Conservation (phyloP, 2,888 invertebrate genomes). For the Lycocerus yunnanus region DNA sequence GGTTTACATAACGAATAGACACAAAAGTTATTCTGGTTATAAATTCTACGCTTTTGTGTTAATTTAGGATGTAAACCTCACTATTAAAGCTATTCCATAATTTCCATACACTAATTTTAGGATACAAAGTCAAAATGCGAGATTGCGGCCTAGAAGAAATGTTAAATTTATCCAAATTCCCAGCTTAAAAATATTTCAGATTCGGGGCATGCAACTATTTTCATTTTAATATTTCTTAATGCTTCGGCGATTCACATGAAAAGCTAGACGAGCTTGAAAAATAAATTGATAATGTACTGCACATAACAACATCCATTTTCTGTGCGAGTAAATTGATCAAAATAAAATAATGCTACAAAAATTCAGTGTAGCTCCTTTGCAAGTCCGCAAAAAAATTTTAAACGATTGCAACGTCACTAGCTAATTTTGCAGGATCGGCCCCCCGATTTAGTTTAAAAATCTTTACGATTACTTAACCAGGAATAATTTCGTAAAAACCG, state of each 20-base stretch:
- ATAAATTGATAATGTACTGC: neutral
- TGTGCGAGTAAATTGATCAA: too few relatives aligned
- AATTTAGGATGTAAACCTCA: neutral
- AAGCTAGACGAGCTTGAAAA: neutral
- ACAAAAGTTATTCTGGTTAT: neutral
- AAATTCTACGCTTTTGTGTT: neutral
- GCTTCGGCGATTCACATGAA: neutral
- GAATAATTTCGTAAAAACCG: too few relatives aligned
- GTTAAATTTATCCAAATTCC: neutral
- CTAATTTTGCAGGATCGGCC: too few relatives aligned
- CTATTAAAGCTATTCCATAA: neutral
- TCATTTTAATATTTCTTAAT: neutral
- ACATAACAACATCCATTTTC: neutral
- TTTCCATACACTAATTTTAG: neutral
- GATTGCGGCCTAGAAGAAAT: neutral
- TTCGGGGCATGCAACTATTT: neutral
- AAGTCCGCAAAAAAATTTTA: too few relatives aligned
- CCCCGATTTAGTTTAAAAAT: too few relatives aligned
- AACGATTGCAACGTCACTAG: too few relatives aligned
- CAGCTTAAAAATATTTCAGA: neutral
- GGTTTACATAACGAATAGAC: neutral
- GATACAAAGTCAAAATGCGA: neutral
- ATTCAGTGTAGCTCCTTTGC: too few relatives aligned
- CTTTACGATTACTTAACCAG: too few relatives aligned
- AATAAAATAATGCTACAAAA: too few relatives aligned